Conservation (phyloP, 2,113 vertebrate genomes). For the Calonectris borealis region DNA sequence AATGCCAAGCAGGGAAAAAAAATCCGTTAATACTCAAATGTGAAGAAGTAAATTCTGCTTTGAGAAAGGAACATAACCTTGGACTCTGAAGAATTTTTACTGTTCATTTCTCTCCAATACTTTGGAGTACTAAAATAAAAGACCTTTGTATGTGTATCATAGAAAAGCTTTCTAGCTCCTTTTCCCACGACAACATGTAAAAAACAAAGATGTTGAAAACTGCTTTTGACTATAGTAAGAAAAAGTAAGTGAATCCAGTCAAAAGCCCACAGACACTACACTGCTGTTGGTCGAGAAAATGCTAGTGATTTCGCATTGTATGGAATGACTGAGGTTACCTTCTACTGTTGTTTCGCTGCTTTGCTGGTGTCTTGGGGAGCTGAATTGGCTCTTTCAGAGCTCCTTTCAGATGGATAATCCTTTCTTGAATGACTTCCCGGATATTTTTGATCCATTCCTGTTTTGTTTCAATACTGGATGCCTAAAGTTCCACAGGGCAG, state of each 20-base stretch:
- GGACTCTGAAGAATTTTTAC: not conserved
- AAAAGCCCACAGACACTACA: not conserved
- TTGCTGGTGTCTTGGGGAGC: slow-evolving; percentile 91
- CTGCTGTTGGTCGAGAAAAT: not conserved
- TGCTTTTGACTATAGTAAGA: not conserved
- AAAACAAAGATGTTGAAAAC: not conserved
- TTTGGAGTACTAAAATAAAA: not conserved
- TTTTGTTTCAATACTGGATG: slow-evolving; percentile 92
- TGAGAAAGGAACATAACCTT: not conserved
- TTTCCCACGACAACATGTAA: not conserved
- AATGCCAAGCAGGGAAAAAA: not conserved
- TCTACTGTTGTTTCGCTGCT: slow-evolving; percentile 89
- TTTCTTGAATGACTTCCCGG: slow-evolving; percentile 97
- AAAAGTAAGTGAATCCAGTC: not conserved
- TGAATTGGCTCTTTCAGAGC: slow-evolving; percentile 96
- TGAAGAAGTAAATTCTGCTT: not conserved
- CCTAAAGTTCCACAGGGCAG: slow-evolving; percentile 74
- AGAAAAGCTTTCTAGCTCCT: not conserved
- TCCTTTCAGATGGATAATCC: slow-evolving; percentile 97
- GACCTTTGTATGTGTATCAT: not conserved
- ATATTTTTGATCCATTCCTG: slow-evolving; percentile 99
- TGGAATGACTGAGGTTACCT: slow-evolving; percentile 73
- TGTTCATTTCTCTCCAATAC: not conserved
- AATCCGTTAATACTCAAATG: not conserved
- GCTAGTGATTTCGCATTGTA: not conserved